Conservation (phyloP, 2,888 invertebrate genomes). For the Graphium colonna region DNA sequence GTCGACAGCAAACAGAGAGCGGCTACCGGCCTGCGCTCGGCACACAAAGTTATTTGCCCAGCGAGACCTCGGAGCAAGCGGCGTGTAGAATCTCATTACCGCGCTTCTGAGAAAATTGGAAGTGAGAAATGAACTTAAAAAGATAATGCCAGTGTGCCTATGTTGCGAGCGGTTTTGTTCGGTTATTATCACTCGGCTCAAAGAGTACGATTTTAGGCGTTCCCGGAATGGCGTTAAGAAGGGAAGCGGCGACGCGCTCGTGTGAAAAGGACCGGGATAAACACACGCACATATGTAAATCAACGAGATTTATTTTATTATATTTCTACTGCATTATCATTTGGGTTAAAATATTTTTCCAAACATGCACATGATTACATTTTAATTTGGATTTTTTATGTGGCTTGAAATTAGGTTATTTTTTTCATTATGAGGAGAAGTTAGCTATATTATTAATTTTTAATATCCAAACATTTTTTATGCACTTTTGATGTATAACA, state of each 20-base stretch:
- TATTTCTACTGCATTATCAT: no score
- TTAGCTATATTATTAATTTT: no score
- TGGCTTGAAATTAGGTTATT: no score
- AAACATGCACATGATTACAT: no score
- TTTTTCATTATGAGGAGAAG: no score
- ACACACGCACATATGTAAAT: slow-evolving; percentile 7
- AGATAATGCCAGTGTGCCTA: slow-evolving; percentile 55
- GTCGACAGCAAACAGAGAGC: slow-evolving; percentile 77
- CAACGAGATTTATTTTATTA: neutral
- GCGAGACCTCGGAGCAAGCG: slow-evolving; percentile 63
- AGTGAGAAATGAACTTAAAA: slow-evolving; percentile 74
- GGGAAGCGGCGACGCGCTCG: slow-evolving; percentile 14
- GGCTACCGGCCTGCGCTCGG: slow-evolving; percentile 74
- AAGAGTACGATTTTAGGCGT: slow-evolving; percentile 30
- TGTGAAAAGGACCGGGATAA: slow-evolving; percentile 24
- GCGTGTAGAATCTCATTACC: slow-evolving; percentile 75
- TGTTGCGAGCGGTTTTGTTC: slow-evolving; percentile 43
- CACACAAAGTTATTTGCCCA: slow-evolving; percentile 66
- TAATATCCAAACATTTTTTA: no score
- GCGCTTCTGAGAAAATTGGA: slow-evolving; percentile 70
- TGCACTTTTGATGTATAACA: no score
- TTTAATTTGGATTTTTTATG: no score
- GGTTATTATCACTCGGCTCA: slow-evolving; percentile 33
- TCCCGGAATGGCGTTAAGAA: slow-evolving; percentile 35
- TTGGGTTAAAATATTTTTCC: no score